Conservation (phyloP, 2,888 invertebrate genomes). For the Spisula solida region DNA sequence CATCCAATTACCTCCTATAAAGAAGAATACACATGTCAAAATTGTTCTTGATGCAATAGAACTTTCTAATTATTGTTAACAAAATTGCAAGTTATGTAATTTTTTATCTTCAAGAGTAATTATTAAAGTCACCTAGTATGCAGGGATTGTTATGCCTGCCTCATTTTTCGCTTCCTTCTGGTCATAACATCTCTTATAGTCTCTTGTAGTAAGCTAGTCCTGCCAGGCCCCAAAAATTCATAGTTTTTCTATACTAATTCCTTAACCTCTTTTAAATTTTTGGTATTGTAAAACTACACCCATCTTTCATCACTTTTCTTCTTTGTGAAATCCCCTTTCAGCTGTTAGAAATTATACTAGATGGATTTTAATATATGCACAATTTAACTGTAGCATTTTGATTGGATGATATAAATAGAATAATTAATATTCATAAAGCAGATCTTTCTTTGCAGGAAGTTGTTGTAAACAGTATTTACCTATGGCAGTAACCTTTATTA, state of each 20-base stretch:
- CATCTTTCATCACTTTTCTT: background rate
- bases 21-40: too few relatives aligned
- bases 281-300: background rate
- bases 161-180: slow-evolving; percentile 29
- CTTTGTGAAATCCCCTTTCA: background rate
- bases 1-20: too few relatives aligned
- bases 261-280: background rate
- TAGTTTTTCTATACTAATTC: slow-evolving; percentile 23
- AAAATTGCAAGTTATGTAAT: too few relatives aligned
- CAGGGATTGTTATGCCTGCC: slow-evolving; percentile 38
- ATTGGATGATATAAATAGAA: background rate
- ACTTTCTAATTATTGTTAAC: too few relatives aligned
- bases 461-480: too few relatives aligned
- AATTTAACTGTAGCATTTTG: background rate
- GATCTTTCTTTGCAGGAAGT: too few relatives aligned
- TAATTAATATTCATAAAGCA: too few relatives aligned
- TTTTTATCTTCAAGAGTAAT: too few relatives aligned
- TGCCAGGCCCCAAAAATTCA: background rate
- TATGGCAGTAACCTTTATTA: too few relatives aligned
- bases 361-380: background rate
- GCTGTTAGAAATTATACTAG: background rate
- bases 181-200: slow-evolving; percentile 13
- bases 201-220: background rate
- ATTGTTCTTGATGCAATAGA: too few relatives aligned
- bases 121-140: slow-evolving; percentile 10